Evolutionary conservation across 2,797 vertebrate species (phyloP).

Genomic region (Esox masquinongy): DNA sequence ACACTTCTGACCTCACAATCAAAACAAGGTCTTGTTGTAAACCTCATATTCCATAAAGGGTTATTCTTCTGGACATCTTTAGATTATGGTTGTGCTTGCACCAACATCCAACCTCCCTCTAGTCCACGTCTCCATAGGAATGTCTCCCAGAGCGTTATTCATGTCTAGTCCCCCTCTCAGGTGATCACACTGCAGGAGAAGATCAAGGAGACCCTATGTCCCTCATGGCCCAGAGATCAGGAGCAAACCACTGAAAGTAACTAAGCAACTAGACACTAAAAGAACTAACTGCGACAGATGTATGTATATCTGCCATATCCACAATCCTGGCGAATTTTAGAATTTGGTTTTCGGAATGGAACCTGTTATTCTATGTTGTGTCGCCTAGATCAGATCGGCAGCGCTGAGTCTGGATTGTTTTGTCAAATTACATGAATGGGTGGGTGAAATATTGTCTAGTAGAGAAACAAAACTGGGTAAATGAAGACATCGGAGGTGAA

Average conservation of each 20-base stretch:
- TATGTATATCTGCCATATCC: background rate
- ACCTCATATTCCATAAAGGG: too few relatives aligned
- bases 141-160: background rate
- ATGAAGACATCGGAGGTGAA: background rate
- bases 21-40: too few relatives aligned
- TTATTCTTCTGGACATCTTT: too few relatives aligned
- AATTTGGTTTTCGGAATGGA: background rate
- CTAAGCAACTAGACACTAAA: constrained; percentile 7
- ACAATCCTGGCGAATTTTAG: background rate
- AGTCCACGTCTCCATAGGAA: background rate
- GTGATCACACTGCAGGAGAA: background rate
- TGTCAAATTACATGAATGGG: background rate
- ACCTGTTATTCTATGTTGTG: background rate
- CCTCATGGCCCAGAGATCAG: background rate
- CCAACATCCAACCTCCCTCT: background rate
- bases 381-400: background rate
- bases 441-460: background rate
- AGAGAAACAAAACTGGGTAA: background rate
- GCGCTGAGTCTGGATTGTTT: background rate
- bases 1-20: too few relatives aligned
- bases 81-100: too few relatives aligned
- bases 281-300: background rate
- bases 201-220: background rate
- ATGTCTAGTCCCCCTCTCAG: background rate
- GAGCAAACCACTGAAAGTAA: background rate